Conservation (phyloP, 2,113 vertebrate genomes). For the Macroglossus sobrinus region DNA sequence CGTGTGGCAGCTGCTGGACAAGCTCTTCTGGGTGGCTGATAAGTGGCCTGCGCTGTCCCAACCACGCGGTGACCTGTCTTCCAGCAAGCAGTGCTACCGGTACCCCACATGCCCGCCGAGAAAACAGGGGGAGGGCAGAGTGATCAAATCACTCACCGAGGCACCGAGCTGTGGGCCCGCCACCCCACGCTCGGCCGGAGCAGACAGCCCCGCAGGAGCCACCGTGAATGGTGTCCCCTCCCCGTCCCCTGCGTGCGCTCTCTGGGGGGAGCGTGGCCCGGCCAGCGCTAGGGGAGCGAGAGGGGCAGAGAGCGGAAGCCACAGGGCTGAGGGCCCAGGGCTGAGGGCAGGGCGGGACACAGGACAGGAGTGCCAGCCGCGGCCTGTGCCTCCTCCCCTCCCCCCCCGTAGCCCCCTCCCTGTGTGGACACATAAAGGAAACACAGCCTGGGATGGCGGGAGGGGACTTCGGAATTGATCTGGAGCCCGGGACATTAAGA, state of each 20-base stretch:
- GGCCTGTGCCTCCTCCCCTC: no score
- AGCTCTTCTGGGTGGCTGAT: accelerated
- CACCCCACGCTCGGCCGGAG: neutral
- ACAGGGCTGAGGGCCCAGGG: no score
- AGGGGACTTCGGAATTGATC: neutral
- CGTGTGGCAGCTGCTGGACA: neutral
- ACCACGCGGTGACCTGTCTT: no score
- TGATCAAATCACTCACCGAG: accelerated
- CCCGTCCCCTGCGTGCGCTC: no score
- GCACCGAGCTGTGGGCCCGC: neutral
- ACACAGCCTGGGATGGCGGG: accelerated
- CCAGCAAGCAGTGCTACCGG: accelerated
- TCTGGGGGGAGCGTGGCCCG: neutral
- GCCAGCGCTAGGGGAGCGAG: no score
- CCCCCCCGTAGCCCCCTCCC: neutral
- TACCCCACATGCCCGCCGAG: accelerated
- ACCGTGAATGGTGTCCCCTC: accelerated
- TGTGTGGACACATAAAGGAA: neutral
- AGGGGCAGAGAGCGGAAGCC: no score
- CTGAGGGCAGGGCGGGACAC: no score
- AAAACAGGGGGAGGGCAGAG: accelerated
- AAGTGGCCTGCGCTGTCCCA: accelerated
- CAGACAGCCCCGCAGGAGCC: neutral
- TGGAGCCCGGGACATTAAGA: neutral
- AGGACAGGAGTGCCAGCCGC: no score